Conservation (phyloP, 1,140 invertebrate genomes). For the Hypsibius dujardini region DNA sequence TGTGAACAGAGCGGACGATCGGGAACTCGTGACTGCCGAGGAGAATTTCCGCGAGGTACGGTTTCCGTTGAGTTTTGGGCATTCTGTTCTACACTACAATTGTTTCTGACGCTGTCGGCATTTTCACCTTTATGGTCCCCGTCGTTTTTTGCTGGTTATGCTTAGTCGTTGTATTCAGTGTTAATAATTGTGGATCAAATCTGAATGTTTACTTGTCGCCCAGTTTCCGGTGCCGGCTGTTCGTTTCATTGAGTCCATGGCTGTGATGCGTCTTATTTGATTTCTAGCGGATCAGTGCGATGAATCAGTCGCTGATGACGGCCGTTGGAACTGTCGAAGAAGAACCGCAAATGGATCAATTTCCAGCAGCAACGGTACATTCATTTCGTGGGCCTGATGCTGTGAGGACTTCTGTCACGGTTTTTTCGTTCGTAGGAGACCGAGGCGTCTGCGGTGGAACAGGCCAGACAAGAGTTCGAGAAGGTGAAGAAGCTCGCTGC, state of each 20-base stretch:
- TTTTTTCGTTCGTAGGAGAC: constrained; percentile 26
- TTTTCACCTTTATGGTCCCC: too few relatives aligned
- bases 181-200: too few relatives aligned
- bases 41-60: constrained; percentile 41
- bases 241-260: not conserved
- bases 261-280: constrained; percentile 11
- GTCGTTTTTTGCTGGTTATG: too few relatives aligned
- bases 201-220: not conserved
- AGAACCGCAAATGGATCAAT: constrained; percentile 44
- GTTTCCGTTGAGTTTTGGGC: not conserved
- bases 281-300: constrained; percentile 52
- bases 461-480: constrained; percentile 55
- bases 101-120: too few relatives aligned
- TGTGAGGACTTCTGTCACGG: constrained; percentile 16
- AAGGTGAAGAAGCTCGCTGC: constrained; percentile 55
- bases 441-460: constrained; percentile 40
- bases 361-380: constrained; percentile 44
- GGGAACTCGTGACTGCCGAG: constrained; percentile 37
- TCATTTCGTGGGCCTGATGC: not conserved
- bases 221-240: not conserved
- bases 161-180: too few relatives aligned
- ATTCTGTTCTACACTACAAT: not conserved
- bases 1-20: constrained; percentile 12
- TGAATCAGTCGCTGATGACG: constrained; percentile 52
- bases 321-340: constrained; percentile 34